phyloP scores from a whole-genome alignment of 2,888 invertebrate genomes.

The Hyles lineata region DNA sequence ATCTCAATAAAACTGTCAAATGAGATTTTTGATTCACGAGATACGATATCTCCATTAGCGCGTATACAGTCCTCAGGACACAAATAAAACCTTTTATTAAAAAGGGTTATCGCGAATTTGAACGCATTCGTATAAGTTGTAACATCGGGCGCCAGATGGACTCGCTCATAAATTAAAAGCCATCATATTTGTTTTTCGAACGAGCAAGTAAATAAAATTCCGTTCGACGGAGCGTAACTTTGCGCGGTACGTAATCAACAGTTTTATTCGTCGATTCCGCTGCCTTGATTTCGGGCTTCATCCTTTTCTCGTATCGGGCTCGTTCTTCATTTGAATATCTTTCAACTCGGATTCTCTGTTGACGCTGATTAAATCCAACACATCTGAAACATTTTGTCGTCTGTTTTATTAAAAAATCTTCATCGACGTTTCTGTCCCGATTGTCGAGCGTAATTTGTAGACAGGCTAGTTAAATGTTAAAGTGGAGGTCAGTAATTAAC shows the following conservation, averaged over 20 bases:
- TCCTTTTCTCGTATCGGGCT: conserved; percentile 59
- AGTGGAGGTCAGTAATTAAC: conserved; percentile 80
- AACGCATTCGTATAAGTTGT: conserved; percentile 50
- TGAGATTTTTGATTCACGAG: conserved; percentile 75
- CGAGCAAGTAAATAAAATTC: conserved; percentile 78
- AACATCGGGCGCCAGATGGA: conserved; percentile 58
- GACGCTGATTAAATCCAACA: conserved; percentile 70
- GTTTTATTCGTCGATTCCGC: conserved; percentile 76
- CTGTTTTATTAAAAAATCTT: conserved; percentile 39
- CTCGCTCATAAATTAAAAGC: conserved; percentile 79
- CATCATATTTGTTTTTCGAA: conserved; percentile 80
- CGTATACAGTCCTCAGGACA: conserved; percentile 69
- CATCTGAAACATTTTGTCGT: conserved; percentile 48
- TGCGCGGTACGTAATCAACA: conserved; percentile 77
- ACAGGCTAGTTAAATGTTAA: conserved; percentile 64
- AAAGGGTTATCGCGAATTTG: conserved; percentile 64
- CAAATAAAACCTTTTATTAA: conserved; percentile 64
- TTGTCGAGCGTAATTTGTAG: conserved; percentile 50
- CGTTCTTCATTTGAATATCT: conserved; percentile 72
- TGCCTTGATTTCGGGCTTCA: conserved; percentile 70
- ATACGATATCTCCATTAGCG: conserved; percentile 79
- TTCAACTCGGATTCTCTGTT: conserved; percentile 58
- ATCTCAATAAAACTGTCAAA: conserved; percentile 80
- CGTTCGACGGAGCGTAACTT: conserved; percentile 76
- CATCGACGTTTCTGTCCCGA: conserved; percentile 39